Evolutionary conservation across 2,888 invertebrate species (phyloP).

Genomic region (Leptinotarsa peninsularis): DNA sequence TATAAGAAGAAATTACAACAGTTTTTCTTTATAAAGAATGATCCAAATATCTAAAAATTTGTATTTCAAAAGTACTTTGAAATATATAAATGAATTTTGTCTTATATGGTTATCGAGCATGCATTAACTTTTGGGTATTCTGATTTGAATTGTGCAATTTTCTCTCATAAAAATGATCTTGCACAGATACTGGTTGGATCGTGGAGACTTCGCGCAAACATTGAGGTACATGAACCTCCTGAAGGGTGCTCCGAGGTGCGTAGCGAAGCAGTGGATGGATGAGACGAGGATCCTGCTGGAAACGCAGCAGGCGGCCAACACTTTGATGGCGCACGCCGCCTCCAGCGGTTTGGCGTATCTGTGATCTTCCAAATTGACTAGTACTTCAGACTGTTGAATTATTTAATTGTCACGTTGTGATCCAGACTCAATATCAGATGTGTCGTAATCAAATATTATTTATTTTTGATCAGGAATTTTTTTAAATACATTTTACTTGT

Average conservation of each 20-base stretch:
- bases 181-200: conserved; percentile 85
- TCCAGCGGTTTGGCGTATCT: conserved; percentile 73
- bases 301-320: conserved; percentile 90
- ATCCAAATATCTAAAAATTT: too few relatives aligned
- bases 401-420: conserved; percentile 4
- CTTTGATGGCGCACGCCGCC: conserved; percentile 89
- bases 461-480: conserved; percentile 12
- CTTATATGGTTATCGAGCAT: too few relatives aligned
- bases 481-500: conserved; percentile 14
- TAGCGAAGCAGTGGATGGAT: conserved; percentile 88
- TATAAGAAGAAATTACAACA: too few relatives aligned
- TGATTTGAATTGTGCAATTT: too few relatives aligned
- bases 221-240: conserved; percentile 88
- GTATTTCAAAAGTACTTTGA: too few relatives aligned
- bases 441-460: conserved; percentile 17
- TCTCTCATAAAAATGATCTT: background rate
- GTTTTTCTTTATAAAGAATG: too few relatives aligned
- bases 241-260: conserved; percentile 86
- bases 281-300: conserved; percentile 87
- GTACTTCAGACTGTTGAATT: conserved; percentile 12
- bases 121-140: too few relatives aligned
- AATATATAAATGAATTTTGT: too few relatives aligned
- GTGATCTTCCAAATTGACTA: conserved; percentile 37
- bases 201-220: conserved; percentile 88
- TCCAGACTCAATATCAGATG: conserved; percentile 7